These are phyloP conservation scores for Falco concolor DNA, from an alignment of 2,797 vertebrate genomes.

Conservation along the genomic window DNA sequence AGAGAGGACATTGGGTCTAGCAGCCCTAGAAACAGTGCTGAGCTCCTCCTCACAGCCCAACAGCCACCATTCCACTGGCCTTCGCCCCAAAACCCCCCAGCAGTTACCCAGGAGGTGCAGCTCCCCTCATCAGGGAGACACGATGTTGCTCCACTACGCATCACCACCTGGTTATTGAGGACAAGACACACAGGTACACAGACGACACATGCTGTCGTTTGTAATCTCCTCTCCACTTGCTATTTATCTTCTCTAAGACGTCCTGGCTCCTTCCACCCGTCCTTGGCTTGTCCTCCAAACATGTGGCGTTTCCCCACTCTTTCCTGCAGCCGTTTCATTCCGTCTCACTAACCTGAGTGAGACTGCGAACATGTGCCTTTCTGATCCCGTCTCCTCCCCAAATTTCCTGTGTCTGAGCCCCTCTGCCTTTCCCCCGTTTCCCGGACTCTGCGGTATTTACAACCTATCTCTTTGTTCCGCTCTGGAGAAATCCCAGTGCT, in stretches of 20 bases:
- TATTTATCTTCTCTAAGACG: background rate
- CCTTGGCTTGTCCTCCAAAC: background rate
- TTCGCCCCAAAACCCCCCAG: background rate
- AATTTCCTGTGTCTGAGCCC: slow-evolving; percentile 27
- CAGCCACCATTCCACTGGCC: background rate
- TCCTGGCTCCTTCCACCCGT: background rate
- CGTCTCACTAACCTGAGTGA: background rate
- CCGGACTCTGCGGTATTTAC: background rate
- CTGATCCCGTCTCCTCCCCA: background rate
- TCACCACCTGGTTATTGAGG: background rate
- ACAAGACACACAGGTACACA: background rate
- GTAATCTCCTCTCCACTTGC: background rate
- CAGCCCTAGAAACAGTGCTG: background rate
- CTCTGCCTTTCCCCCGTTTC: background rate
- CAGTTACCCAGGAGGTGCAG: background rate
- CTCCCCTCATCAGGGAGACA: background rate
- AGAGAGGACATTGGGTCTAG: background rate
- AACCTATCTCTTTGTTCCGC: background rate
- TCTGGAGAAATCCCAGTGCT: background rate
- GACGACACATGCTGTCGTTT: background rate
- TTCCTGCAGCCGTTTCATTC: background rate
- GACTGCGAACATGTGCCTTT: background rate
- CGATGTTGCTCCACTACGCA: background rate
- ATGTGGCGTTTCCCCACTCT: background rate
- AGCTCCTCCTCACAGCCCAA: background rate